Evolutionary conservation across 2,797 vertebrate genomes (phyloP).

Genomic region (Muraenolepis orangiensis): DNA sequence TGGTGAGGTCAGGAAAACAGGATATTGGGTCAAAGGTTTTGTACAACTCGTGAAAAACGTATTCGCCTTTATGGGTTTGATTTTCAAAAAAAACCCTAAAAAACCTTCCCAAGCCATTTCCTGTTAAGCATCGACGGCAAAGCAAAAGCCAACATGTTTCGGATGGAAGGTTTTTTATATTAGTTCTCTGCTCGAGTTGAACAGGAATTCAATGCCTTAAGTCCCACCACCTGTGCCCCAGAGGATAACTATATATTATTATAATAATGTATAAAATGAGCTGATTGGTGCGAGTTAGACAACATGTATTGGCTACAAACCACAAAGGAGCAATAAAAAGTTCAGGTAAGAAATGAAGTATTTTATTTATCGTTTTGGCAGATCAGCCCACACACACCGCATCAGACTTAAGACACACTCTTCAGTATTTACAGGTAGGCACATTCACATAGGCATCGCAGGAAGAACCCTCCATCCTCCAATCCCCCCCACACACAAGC

Average conservation of each 20-base stretch:
- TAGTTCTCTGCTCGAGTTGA: no score
- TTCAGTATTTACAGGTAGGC: slow-evolving; percentile 70
- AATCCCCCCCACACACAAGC: no score
- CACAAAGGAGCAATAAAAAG: background rate
- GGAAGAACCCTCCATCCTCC: slow-evolving; percentile 24
- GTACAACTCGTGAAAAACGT: no score
- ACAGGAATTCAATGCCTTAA: no score
- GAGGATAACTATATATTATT: no score
- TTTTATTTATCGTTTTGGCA: slow-evolving; percentile 70
- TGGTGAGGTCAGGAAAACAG: no score
- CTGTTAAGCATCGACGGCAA: background rate
- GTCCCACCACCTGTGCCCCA: no score
- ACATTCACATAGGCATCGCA: slow-evolving; percentile 66
- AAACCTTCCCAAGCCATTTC: background rate
- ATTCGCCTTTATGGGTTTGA: no score
- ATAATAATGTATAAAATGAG: no score
- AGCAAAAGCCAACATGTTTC: background rate
- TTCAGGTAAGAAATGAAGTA: slow-evolving; percentile 61
- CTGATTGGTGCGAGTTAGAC: no score
- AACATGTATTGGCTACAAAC: background rate
- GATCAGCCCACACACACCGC: slow-evolving; percentile 61
- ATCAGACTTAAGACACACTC: slow-evolving; percentile 64
- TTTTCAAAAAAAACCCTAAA: no score
- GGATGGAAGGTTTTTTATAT: background rate
- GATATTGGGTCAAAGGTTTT: no score